Base-by-base conservation (phyloP, 2,113 vertebrate species). In the Chaenogobius annularis region DNA sequence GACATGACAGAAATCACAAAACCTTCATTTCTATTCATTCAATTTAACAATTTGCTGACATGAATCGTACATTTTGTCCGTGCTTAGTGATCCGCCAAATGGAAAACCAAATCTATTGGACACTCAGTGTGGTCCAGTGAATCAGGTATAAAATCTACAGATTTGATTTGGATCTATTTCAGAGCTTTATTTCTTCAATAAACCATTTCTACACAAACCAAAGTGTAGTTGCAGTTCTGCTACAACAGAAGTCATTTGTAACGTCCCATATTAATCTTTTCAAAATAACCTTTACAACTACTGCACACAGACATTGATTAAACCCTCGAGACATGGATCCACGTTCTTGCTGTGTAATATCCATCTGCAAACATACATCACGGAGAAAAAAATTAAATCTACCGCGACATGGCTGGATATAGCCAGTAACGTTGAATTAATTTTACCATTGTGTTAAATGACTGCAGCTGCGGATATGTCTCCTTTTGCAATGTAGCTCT, bases 391-490 rank as follows among this genome's bases (percentile, higher is more conserved):
- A 86, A 86, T 52, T 81, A 88, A 31, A 88, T 87, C 80, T 77
- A 31, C 43, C 10, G 40, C 67, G 79, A 86, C 82, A 68, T 3
- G 79, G 47, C 64, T 76, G 83, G 71, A 81, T 85, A 71, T 75
- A 80, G 78, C 79, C 82, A 74, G 77, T 70, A 77, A 78, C 74
- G 79, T 85, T 77, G 83, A 74, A 83, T 90, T 85, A 83, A 85
- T 85, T 82, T 81, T 83, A 82, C 83, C 77, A 79, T 85, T 88
- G 88, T 83, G 78, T 74, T 80, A 85, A 86, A 79, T 82, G 74
- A 79, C 80, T 83, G 78, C 70, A 75, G 67, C 72, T 70, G 64
- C 68, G 66, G 79, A 79, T 35, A 71, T 73, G 70, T 86, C 76
- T 87, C 79, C 66, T 66, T 35, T 80, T 84, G 67, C 83, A 88